Percentiles rank a stretch among this genome's conserved stretches.
These are phyloP conservation scores for Meliscaeva auricollis DNA, from an alignment of 2,888 invertebrate genomes.

Conservation along the genomic window DNA sequence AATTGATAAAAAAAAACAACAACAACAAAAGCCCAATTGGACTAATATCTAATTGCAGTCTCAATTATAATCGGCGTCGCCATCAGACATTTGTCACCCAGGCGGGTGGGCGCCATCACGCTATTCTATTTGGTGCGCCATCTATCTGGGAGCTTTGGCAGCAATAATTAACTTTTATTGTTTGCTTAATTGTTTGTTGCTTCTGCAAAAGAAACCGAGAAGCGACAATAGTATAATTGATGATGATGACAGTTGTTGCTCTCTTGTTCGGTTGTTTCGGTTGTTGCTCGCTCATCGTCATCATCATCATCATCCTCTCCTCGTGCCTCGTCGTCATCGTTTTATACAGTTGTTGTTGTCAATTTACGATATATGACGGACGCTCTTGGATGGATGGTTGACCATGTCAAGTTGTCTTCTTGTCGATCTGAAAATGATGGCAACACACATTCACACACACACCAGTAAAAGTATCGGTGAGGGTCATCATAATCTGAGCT, in stretches of 20 bases:
- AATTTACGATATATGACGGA: conserved; percentile 9
- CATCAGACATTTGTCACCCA: conserved; percentile 71
- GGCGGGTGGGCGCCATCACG: conserved; percentile 27
- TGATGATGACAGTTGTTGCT: conserved; percentile 69
- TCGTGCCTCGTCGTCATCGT: conserved; percentile 12
- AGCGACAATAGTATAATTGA: conserved; percentile 72
- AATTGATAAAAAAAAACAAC: background rate
- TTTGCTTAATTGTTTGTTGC: conserved; percentile 75
- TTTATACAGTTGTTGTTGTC: background rate
- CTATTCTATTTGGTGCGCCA: conserved; percentile 54
- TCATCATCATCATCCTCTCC: conserved; percentile 55
- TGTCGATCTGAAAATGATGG: conserved; percentile 52
- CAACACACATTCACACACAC: background rate
- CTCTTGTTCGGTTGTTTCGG: conserved; percentile 49
- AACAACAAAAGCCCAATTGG: conserved; percentile 52
- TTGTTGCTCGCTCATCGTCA: conserved; percentile 20
- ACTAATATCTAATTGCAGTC: conserved; percentile 71
- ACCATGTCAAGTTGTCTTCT: conserved; percentile 65
- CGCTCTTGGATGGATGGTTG: background rate
- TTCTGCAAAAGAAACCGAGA: conserved; percentile 47
- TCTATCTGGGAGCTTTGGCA: conserved; percentile 63
- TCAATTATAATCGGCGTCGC: conserved; percentile 72
- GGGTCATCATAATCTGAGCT: conserved; percentile 5
- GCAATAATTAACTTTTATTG: conserved; percentile 74
- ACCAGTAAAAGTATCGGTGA: background rate